Evolutionary conservation across 1,140 invertebrate species (phyloP), one percentile per base, ranked within the genome.

Genomic region (Halictus rubicundus): DNA sequence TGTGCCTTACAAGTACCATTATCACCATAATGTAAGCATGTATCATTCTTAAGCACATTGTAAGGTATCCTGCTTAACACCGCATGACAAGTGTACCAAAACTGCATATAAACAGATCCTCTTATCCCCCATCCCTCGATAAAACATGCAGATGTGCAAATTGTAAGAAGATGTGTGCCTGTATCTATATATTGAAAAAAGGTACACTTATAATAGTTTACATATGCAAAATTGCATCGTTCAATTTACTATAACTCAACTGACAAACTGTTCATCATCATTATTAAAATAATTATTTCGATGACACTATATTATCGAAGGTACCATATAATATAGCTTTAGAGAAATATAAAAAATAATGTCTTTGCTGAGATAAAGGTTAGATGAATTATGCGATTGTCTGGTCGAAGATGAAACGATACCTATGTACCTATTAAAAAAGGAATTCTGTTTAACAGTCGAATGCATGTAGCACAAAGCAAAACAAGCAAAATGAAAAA

Each of bases 401-500:
- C 8, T 46, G 10, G 39, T 14, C 14, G 10, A 46, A 46, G 39
- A n/a, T 25, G 42, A n/a, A 23, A 1, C 42, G 19, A 39, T 25
- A 25, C 10, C 10, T 32, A 21, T 32, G 6, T 46, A 46, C 6
- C 23, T 25, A 19, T 52, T 25, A 42, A 16, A 68, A 75, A n/a
- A 68, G 32, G 14, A 27, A 19, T 57, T 32, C 5, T 39, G 21
- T 49, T 54, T 61, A 69, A 10, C 46, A 66, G 73, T 54, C 10
- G 1, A 78, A 84, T 12, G 69, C 64, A 65, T 21, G 25, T 23
- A 39, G 23, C 42, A 57, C 16, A 23, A 65, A 78, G 72, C 54
- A 73, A 63, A 65, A 21, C 42, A 81, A 77, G 82, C 74, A 68
- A 63, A 80, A 84, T 42, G n/a, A 76, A 78, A 81, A 78, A 80